Percentiles rank a stretch among this genome's conserved stretches.
Conservation (phyloP, 2,797 vertebrate species). For the Nasua narica region DNA sequence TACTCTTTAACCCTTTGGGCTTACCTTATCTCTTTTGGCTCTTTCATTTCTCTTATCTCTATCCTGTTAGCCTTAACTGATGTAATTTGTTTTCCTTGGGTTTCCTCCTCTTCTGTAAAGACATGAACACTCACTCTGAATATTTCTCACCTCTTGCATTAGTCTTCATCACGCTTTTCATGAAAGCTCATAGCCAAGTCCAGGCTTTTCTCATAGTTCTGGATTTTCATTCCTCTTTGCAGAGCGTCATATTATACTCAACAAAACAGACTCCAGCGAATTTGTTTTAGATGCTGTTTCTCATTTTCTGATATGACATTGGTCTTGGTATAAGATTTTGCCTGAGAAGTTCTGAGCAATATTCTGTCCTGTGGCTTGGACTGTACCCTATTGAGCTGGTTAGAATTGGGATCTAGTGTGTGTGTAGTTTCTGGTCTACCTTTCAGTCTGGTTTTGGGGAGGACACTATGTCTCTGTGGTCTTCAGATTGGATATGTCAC, state of each 20-base stretch:
- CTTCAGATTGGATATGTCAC: neutral
- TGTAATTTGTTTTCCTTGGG: conserved; percentile 74
- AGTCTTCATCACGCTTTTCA: conserved; percentile 59
- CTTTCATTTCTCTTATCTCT: conserved; percentile 67
- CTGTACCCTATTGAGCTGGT: neutral
- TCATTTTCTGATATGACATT: conserved; percentile 20
- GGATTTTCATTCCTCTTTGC: conserved; percentile 33
- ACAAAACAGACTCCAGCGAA: neutral
- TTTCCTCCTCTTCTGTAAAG: conserved; percentile 60
- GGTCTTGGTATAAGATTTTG: neutral
- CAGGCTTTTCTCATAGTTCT: conserved; percentile 49
- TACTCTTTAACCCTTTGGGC: conserved; percentile 70
- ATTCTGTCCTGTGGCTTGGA: neutral
- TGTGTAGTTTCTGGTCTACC: neutral
- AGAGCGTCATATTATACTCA: neutral
- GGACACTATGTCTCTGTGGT: neutral
- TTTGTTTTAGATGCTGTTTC: conserved; percentile 22
- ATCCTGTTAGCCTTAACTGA: conserved; percentile 74
- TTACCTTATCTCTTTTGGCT: conserved; percentile 70
- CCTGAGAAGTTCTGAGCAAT: conserved; percentile 8
- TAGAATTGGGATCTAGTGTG: neutral
- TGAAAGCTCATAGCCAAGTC: conserved; percentile 37
- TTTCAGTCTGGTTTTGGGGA: neutral
- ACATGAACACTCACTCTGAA: conserved; percentile 50
- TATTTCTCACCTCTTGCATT: conserved; percentile 69